phyloP scores from a whole-genome alignment of 2,797 vertebrate species.

The Decapterus maruadsi region DNA sequence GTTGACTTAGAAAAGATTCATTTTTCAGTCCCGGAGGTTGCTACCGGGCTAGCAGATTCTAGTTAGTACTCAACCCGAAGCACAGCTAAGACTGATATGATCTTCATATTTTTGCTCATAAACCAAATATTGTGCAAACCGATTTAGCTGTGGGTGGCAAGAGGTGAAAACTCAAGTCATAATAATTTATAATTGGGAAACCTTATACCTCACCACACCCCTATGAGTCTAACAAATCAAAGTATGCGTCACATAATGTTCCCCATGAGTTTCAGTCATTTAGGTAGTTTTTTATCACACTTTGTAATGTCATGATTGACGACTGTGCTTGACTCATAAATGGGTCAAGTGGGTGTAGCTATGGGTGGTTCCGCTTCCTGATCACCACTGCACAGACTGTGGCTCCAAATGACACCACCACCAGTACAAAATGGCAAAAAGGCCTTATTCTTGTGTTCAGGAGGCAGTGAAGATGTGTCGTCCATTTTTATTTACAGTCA shows the following conservation, averaged over 20 bases:
- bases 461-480: not conserved
- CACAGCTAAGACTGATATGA: not conserved
- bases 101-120: not conserved
- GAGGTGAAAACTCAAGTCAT: no score
- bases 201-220: not conserved
- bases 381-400: not conserved
- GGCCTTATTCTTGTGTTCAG: not conserved
- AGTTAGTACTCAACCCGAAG: not conserved
- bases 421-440: not conserved
- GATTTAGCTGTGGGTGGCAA: not conserved
- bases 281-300: no score
- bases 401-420: no score
- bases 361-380: no score
- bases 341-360: no score
- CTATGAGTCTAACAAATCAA: no score
- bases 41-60: not conserved
- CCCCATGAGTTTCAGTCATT: no score
- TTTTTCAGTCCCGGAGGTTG: no score
- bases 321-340: no score
- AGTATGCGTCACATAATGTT: no score
- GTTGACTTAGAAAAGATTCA: no score
- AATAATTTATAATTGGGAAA: not conserved
- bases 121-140: not conserved
- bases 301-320: no score
- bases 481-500: not conserved